These are phyloP conservation scores for Megastigmus dorsalis DNA, from an alignment of 2,888 invertebrate species.

Conservation along the genomic window DNA sequence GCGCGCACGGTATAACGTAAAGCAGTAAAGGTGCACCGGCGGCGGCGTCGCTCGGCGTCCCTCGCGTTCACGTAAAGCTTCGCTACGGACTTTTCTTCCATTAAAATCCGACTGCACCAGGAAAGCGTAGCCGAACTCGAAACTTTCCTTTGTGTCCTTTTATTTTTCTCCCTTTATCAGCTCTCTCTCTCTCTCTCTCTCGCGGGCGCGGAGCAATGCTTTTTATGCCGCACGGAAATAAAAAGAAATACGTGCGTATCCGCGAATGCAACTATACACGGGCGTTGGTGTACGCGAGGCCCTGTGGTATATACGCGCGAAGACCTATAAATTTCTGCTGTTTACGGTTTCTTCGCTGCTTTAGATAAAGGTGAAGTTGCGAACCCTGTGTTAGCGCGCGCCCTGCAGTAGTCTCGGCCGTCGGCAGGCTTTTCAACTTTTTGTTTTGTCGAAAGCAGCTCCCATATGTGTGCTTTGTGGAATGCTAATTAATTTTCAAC, in stretches of 20 bases:
- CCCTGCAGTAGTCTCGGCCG: no score
- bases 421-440: background rate
- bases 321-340: slow-evolving; percentile 34
- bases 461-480: no score
- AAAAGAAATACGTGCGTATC: slow-evolving; percentile 14
- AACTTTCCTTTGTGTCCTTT: slow-evolving; percentile 11
- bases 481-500: no score
- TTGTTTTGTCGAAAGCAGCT: background rate
- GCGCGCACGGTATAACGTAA: background rate
- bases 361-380: slow-evolving; percentile 1
- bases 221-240: slow-evolving; percentile 4
- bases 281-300: background rate
- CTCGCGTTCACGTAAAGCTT: background rate
- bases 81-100: background rate
- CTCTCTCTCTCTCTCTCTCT: background rate
- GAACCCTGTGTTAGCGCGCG: background rate
- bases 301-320: no score
- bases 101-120: background rate
- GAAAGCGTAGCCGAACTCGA: background rate
- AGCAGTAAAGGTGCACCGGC: background rate
- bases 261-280: no score
- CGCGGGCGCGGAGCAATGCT: background rate
- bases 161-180: background rate
- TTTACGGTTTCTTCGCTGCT: slow-evolving; percentile 19
- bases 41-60: no score